phyloP scores from a whole-genome alignment of 2,888 invertebrate genomes.

The Entomobrya multifasciata region DNA sequence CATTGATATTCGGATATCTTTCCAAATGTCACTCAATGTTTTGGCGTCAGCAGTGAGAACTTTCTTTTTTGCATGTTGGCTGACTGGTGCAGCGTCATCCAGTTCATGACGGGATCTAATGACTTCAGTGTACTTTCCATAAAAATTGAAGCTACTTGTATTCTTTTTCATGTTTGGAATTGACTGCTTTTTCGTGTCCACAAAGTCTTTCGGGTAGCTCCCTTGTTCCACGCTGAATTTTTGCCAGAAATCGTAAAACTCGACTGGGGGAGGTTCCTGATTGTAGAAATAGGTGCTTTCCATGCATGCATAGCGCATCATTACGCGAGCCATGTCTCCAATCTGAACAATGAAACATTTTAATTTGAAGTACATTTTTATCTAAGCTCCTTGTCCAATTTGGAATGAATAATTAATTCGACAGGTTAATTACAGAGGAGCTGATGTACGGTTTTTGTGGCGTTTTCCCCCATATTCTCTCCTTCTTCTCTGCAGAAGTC shows the following conservation, averaged over 20 bases:
- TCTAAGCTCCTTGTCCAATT: too few species aligned
- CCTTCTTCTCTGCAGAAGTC: conserved; percentile 41
- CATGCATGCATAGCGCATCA: conserved; percentile 67
- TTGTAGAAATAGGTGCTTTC: conserved; percentile 66
- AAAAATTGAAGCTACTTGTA: conserved; percentile 70
- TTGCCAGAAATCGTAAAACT: conserved; percentile 69
- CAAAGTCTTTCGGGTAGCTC: conserved; percentile 24
- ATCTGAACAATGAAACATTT: conserved; percentile 18
- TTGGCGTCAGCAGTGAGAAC: neutral
- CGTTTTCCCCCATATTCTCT: conserved; percentile 63
- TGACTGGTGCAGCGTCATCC: neutral
- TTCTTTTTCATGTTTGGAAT: conserved; percentile 53
- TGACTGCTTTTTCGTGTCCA: conserved; percentile 51
- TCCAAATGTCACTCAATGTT: conserved; percentile 63
- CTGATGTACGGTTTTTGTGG: conserved; percentile 69
- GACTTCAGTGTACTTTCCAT: conserved; percentile 25
- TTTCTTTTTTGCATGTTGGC: neutral
- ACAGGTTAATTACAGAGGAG: conserved; percentile 52
- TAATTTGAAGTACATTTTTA: too few species aligned
- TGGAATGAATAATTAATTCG: too few species aligned
- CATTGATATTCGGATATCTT: conserved; percentile 67
- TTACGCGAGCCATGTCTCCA: conserved; percentile 69
- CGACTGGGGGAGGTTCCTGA: conserved; percentile 63
- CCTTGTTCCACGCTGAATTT: conserved; percentile 36
- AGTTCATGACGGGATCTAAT: conserved; percentile 28